Percentiles rank a stretch among this genome's conserved stretches.
These are phyloP conservation scores for Orchestes rusci DNA, from an alignment of 2,888 invertebrate genomes.

Conservation along the genomic window DNA sequence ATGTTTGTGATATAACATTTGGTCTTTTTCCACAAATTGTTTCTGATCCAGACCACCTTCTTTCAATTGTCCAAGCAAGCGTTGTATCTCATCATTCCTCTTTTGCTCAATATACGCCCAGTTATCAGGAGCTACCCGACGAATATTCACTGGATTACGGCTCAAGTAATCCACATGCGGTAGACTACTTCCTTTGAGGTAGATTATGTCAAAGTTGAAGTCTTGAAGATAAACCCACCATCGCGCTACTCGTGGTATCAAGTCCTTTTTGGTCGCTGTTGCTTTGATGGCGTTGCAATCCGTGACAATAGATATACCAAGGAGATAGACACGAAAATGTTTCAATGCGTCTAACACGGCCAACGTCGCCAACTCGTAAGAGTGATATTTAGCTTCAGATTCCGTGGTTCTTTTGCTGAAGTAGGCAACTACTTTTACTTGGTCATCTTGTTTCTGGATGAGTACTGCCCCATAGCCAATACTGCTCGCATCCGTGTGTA, in stretches of 20 bases:
- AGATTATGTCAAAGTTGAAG: slow-evolving; percentile 17
- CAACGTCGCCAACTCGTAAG: slow-evolving; percentile 33
- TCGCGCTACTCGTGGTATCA: slow-evolving; percentile 3
- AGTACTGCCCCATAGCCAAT: slow-evolving; percentile 21
- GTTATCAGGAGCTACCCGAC: background rate
- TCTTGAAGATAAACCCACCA: slow-evolving; percentile 27
- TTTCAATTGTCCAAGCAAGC: background rate
- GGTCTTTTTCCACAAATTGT: background rate
- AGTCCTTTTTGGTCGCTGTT: slow-evolving; percentile 31
- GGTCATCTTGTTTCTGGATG: slow-evolving; percentile 19
- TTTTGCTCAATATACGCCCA: background rate
- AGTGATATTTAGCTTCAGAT: slow-evolving; percentile 27
- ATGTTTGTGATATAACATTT: background rate
- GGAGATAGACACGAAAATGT: slow-evolving; percentile 31
- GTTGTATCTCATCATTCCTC: background rate
- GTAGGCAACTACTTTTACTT: slow-evolving; percentile 24
- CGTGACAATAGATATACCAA: slow-evolving; percentile 28
- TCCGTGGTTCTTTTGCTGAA: slow-evolving; percentile 25
- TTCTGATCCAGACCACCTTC: background rate
- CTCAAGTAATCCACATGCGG: slow-evolving; percentile 23
- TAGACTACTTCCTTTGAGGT: slow-evolving; percentile 7
- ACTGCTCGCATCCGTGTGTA: slow-evolving; percentile 1
- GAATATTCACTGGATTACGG: slow-evolving; percentile 14
- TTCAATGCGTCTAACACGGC: slow-evolving; percentile 32
- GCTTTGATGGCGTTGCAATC: slow-evolving; percentile 35